Conservation (phyloP, 2,797 vertebrate species). For the Gorsachius magnificus region DNA sequence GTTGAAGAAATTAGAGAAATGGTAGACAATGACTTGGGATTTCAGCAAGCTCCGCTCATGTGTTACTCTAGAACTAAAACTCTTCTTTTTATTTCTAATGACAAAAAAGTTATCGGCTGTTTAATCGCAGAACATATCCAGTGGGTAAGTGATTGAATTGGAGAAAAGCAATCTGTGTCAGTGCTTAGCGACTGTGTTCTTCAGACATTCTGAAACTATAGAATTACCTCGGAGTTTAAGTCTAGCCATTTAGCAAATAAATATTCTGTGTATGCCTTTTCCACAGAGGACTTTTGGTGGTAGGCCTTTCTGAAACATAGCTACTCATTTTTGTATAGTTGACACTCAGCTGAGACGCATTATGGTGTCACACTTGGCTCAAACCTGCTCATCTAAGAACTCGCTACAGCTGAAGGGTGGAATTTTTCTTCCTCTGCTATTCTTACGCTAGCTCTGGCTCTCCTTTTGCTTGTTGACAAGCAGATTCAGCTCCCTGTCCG, state of each 20-base stretch:
- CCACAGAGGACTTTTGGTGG: background rate
- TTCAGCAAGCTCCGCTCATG: constrained; percentile 94
- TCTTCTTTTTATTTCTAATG: constrained; percentile 96
- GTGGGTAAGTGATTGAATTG: constrained; percentile 82
- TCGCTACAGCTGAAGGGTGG: background rate
- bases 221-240: background rate
- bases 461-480: background rate
- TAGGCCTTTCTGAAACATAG: background rate
- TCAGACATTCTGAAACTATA: background rate
- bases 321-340: background rate
- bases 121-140: constrained; percentile 98
- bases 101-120: constrained; percentile 97
- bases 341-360: background rate
- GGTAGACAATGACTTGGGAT: constrained; percentile 98
- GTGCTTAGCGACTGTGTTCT: background rate
- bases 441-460: background rate
- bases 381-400: background rate
- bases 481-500: background rate
- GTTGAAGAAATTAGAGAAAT: constrained; percentile 99
- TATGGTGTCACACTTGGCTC: background rate
- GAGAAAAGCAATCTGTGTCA: background rate
- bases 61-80: constrained; percentile 97
- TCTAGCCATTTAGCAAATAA: background rate
- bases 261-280: background rate
- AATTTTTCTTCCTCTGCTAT: background rate